phyloP scores from a whole-genome alignment of 2,888 invertebrate species.

The Eueremaeus valkanovi region DNA sequence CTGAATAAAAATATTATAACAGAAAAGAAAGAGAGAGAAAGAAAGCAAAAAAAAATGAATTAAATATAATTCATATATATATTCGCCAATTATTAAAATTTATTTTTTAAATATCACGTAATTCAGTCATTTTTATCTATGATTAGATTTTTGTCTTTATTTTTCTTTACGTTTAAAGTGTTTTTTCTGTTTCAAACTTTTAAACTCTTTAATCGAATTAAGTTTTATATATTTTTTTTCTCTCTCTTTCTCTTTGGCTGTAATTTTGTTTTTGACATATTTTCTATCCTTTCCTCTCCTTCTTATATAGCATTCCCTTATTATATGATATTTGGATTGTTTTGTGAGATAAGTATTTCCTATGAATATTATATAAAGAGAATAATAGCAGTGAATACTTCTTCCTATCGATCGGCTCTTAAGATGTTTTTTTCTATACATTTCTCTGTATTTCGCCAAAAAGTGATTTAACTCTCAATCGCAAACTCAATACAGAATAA shows the following conservation, averaged over 20 bases:
- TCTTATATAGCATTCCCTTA: too few relatives aligned
- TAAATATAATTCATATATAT: not conserved
- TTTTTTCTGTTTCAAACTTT: not conserved
- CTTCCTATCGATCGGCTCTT: not conserved
- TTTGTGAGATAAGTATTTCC: not conserved
- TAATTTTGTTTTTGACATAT: not conserved
- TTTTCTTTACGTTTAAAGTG: not conserved
- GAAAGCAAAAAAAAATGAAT: too few relatives aligned
- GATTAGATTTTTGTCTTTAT: not conserved
- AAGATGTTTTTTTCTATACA: not conserved
- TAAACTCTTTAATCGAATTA: not conserved
- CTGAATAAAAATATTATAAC: not conserved
- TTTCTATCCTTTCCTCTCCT: not conserved
- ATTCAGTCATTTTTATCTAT: not conserved
- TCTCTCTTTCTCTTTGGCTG: not conserved
- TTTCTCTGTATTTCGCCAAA: not conserved
- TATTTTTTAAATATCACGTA: not conserved
- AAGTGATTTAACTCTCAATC: not conserved
- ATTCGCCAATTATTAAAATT: not conserved
- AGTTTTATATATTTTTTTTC: not conserved
- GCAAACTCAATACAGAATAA: not conserved
- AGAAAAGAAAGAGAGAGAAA: not conserved
- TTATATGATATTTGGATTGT: not conserved
- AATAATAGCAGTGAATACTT: not conserved
- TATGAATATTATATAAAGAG: slow-evolving; percentile 1